These are phyloP conservation scores for Merodon equestris DNA, from an alignment of 2,888 invertebrate genomes.

Conservation along the genomic window DNA sequence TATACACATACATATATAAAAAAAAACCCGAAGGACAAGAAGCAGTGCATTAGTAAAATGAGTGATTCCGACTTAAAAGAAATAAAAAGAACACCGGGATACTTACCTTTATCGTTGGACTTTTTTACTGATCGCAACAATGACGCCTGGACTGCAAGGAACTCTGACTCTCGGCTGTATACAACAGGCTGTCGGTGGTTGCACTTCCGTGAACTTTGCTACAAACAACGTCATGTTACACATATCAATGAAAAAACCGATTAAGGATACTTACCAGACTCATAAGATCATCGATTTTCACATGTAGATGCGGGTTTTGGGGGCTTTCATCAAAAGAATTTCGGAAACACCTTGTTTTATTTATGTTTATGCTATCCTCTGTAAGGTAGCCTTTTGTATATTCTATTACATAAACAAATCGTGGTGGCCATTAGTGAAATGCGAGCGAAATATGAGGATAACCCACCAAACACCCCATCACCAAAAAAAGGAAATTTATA, in stretches of 20 bases:
- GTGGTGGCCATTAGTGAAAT: no score
- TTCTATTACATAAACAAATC: constrained; percentile 17
- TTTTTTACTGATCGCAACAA: constrained; percentile 44
- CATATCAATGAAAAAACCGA: not conserved
- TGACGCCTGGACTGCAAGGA: constrained; percentile 43
- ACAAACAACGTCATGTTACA: not conserved
- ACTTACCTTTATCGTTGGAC: constrained; percentile 61
- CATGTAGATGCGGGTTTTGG: constrained; percentile 70
- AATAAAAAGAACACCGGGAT: not conserved
- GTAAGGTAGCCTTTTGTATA: constrained; percentile 78
- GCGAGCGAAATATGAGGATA: constrained; percentile 10
- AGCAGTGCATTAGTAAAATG: constrained; percentile 32
- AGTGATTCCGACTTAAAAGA: not conserved
- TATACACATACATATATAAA: no score
- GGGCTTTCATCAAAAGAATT: constrained; percentile 34
- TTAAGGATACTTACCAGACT: constrained; percentile 69
- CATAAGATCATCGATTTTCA: constrained; percentile 74
- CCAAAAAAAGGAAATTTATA: constrained; percentile 48
- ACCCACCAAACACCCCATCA: constrained; percentile 37
- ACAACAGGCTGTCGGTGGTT: constrained; percentile 4
- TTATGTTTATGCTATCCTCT: constrained; percentile 77
- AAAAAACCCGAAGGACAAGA: constrained; percentile 23
- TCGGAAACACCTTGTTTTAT: no score
- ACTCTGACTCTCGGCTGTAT: constrained; percentile 15
- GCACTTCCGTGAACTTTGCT: constrained; percentile 50